A percentile compares a stretch with the other conserved stretches of the same genome.
Evolutionary conservation across 1,140 invertebrate species (phyloP).

Genomic region (Oncopodura yosiiana): DNA sequence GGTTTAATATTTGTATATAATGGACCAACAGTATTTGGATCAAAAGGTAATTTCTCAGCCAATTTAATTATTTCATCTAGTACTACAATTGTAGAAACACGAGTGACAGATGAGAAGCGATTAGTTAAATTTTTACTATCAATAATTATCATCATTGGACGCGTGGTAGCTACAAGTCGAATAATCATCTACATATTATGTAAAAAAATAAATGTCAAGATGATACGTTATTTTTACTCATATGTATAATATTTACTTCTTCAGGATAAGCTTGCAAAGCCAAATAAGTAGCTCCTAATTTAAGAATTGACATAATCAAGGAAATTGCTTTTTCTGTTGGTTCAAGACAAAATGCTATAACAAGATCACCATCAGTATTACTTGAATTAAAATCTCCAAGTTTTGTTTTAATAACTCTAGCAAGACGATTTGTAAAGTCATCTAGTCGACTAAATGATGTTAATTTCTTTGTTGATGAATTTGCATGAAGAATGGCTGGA

Average conservation of each 20-base stretch:
- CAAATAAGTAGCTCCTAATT: slow-evolving; percentile 4
- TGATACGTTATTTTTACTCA: too few relatives aligned
- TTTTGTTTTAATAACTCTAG: background rate
- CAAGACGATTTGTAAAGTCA: background rate
- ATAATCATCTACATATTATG: slow-evolving; percentile 4
- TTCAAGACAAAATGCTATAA: slow-evolving; percentile 3
- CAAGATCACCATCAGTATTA: slow-evolving; percentile 5
- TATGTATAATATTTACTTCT: too few relatives aligned
- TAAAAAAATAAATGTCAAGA: too few relatives aligned
- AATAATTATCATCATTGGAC: slow-evolving; percentile 5
- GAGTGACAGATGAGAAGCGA: too few relatives aligned
- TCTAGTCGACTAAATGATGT: background rate
- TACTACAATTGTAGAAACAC: too few relatives aligned
- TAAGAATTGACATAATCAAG: slow-evolving; percentile 1
- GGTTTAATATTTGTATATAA: too few relatives aligned
- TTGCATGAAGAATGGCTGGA: too few relatives aligned
- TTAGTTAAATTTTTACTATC: background rate
- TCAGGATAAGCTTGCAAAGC: background rate
- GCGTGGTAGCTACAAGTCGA: background rate
- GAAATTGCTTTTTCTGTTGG: background rate
- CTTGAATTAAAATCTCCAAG: background rate
- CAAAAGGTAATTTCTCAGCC: too few relatives aligned
- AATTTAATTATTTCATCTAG: too few relatives aligned
- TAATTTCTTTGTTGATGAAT: too few relatives aligned
- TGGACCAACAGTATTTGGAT: too few relatives aligned